Percentiles rank a stretch among this genome's conserved stretches.
phyloP scores from a whole-genome alignment of 2,113 vertebrate species.

The Origma solitaria region DNA sequence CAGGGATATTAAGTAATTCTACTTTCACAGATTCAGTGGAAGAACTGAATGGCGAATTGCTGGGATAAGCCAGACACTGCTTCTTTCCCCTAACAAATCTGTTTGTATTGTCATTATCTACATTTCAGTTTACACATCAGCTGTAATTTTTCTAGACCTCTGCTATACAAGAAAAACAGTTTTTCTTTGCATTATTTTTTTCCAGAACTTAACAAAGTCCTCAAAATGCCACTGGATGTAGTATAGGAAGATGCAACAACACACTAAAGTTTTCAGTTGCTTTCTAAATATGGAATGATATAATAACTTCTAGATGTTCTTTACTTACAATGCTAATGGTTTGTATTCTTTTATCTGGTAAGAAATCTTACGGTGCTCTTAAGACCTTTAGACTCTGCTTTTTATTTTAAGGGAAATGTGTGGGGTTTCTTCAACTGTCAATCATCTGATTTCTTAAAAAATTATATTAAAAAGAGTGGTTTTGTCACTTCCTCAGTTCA shows the following conservation, averaged over 20 bases:
- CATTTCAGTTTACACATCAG: constrained; percentile 19
- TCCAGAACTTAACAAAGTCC: neutral
- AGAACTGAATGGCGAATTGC: neutral
- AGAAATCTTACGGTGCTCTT: constrained; percentile 42
- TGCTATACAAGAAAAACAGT: neutral
- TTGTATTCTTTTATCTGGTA: neutral
- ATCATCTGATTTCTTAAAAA: neutral
- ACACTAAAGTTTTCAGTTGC: neutral
- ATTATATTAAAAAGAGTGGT: neutral
- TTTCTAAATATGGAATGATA: neutral
- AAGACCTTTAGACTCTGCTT: constrained; percentile 1
- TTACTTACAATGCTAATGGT: neutral
- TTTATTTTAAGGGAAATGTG: neutral
- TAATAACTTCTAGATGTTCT: neutral
- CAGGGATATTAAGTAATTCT: neutral
- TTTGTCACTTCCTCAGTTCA: neutral
- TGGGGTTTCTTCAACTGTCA: neutral
- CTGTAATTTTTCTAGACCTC: neutral
- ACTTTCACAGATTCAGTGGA: neutral
- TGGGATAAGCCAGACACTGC: neutral
- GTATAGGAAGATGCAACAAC: neutral
- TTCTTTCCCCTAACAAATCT: neutral
- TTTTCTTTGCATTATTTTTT: neutral
- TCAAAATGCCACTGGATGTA: neutral
- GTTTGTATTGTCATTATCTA: neutral